phyloP scores from a whole-genome alignment of 1,140 invertebrate genomes.

The Camponotus pennsylvanicus region DNA sequence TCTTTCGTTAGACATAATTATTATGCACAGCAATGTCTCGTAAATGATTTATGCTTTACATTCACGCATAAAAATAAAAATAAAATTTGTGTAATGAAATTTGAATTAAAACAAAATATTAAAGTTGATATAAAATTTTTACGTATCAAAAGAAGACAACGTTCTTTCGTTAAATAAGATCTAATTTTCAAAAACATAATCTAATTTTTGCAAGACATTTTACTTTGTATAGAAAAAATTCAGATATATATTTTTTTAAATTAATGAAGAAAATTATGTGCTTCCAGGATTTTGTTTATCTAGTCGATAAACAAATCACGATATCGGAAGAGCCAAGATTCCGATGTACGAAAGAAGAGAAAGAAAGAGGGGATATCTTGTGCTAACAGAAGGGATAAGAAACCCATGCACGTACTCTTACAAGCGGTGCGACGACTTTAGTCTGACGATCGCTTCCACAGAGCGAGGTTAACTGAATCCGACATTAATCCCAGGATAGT shows the following conservation, averaged over 20 bases:
- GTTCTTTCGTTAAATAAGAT: not conserved
- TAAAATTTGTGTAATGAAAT: not conserved
- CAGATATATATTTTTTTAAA: no score
- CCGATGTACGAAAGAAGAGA: slow-evolving; percentile 28
- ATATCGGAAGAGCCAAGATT: slow-evolving; percentile 20
- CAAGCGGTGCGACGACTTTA: slow-evolving; percentile 81
- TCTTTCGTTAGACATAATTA: slow-evolving; percentile 44
- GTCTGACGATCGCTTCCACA: slow-evolving; percentile 84
- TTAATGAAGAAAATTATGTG: no score
- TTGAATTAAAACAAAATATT: not conserved
- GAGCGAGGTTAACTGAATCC: slow-evolving; percentile 81
- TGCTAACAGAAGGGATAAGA: slow-evolving; percentile 82
- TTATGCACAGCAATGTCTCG: not conserved
- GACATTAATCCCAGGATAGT: slow-evolving; percentile 34
- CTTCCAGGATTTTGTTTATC: no score
- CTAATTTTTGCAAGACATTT: not conserved
- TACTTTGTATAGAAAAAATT: not conserved
- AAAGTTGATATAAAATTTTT: not conserved
- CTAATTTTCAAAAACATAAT: not conserved
- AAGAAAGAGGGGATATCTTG: slow-evolving; percentile 64
- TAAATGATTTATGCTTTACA: slow-evolving; percentile 39
- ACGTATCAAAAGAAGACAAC: not conserved
- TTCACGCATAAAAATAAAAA: not conserved
- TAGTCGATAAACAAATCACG: not conserved
- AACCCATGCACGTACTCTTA: slow-evolving; percentile 81